Conservation (phyloP, 2,113 vertebrate genomes). For the Tachycineta bicolor region DNA sequence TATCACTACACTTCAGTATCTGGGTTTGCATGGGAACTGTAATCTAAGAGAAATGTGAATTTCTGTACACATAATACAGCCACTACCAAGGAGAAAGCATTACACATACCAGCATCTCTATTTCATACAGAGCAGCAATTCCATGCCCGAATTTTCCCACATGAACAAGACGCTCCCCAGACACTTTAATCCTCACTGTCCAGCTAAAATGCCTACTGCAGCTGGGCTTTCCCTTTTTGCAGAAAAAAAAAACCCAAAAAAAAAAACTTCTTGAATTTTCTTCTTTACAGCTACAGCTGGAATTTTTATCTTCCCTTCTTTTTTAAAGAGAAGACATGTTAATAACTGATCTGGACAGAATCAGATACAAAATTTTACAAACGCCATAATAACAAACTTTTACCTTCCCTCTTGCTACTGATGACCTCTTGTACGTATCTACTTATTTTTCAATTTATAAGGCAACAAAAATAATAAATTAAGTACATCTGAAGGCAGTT, state of each 20-base stretch:
- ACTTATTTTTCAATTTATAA: not conserved
- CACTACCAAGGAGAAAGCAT: not conserved
- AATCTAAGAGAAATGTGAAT: not conserved
- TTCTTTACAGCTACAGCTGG: constrained; percentile 29
- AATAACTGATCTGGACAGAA: constrained; percentile 3
- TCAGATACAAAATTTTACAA: not conserved
- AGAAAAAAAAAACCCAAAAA: not conserved
- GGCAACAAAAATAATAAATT: not conserved
- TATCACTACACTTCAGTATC: not conserved
- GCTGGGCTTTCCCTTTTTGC: not conserved
- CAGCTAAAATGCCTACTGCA: not conserved
- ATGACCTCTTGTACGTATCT: not conserved
- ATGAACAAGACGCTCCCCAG: not conserved
- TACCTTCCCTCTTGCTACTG: not conserved
- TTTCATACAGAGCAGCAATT: not conserved
- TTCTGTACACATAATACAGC: not conserved
- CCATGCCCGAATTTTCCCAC: not conserved
- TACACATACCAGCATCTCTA: not conserved
- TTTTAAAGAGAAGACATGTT: not conserved
- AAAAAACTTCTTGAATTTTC: not conserved
- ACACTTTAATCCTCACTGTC: not conserved
- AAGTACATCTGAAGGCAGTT: not conserved
- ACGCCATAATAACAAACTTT: not conserved
- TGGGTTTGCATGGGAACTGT: not conserved
- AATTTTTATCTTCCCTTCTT: not conserved